Evolutionary conservation across 2,888 invertebrate genomes (phyloP), one percentile per base, ranked within the genome.

Genomic region (Epirrhoe tristata): DNA sequence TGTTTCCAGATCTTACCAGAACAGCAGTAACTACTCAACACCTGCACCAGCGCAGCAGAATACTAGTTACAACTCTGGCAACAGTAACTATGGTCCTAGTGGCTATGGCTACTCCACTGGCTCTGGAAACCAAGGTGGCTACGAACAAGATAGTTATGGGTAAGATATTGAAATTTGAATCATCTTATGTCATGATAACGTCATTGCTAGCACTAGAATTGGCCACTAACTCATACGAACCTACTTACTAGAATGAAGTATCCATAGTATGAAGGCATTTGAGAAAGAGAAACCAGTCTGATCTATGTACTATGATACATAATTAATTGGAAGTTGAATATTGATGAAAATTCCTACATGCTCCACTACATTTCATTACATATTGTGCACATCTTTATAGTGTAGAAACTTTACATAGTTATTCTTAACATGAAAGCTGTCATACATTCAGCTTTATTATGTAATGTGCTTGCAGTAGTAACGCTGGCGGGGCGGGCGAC

Each of bases 91-190:
- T 67, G 88, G 87, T 10, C 78, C 89, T 1, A 83, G 82, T 12
- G 84, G 83, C 12, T 93, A 93, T 70, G 91, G 91, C 3, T 92
- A 92, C 73, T 88, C 92, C 0, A 89, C 91, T 5, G 59, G 59
- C 24, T 17, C 31, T 6, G 81, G 85, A 10, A 81, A 83, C 24
- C 91, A 90, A 81, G 53, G 84, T 2, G 79, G 81, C 54, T 92
- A 92, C 67, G 91, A 92, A 79, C 87, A 87, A 81, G 91, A 93
- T 67, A 80, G 80, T 48, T 93, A 92, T 81, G 83, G 89, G 93
- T 93, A 70, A 82, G 83, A 80, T 24, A 43, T 7, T 34, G 5
- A 7, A 34, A 4, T 43, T 43, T 12, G 4, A 43, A 10, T 12
- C 4, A 12, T 24, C 24, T 2, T 24, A 24, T 2, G 24, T 39